Conservation (phyloP, 2,113 vertebrate genomes). For the Anoura caudifer region DNA sequence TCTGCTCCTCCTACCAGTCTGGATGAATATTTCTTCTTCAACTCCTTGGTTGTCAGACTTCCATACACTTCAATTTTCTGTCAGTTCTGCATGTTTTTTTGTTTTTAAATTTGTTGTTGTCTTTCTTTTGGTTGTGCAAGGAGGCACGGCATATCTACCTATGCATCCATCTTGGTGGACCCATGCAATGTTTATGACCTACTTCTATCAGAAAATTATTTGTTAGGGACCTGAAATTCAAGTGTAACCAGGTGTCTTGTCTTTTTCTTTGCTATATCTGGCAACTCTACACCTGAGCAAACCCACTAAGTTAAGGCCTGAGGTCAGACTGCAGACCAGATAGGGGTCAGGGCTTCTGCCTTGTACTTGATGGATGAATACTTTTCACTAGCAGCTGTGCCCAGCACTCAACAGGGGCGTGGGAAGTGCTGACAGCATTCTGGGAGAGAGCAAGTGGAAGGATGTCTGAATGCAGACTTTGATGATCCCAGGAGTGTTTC, state of each 20-base stretch:
- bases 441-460: neutral
- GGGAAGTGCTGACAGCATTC: neutral
- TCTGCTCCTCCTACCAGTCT: too few relatives aligned
- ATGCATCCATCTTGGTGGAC: too few relatives aligned
- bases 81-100: too few relatives aligned
- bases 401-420: neutral
- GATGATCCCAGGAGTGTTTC: neutral
- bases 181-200: neutral
- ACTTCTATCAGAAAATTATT: neutral
- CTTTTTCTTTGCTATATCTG: neutral
- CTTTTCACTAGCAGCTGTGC: neutral
- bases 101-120: too few relatives aligned
- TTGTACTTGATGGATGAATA: accelerated
- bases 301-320: neutral
- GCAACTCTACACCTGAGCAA: neutral
- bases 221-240: neutral
- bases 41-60: too few relatives aligned
- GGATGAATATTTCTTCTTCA: too few relatives aligned
- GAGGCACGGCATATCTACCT: too few relatives aligned
- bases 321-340: neutral
- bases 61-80: too few relatives aligned
- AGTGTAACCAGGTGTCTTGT: neutral
- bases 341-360: neutral
- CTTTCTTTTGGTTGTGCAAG: too few relatives aligned
- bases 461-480: neutral